Conservation (phyloP, 2,113 vertebrate genomes). For the Tetraodon nigroviridis region DNA sequence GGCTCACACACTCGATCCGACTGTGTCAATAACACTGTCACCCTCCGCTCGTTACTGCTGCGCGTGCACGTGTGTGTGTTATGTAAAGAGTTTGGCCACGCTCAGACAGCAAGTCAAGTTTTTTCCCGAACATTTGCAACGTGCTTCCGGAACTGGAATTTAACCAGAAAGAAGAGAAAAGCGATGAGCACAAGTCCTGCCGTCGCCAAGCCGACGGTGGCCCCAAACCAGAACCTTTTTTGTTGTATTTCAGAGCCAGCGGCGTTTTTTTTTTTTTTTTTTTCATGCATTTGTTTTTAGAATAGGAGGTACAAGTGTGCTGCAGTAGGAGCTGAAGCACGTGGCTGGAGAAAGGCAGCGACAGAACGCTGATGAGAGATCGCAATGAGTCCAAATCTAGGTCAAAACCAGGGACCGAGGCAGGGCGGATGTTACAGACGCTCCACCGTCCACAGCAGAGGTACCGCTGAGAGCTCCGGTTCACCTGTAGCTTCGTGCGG, state of each 20-base stretch:
- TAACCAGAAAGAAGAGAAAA: slow-evolving; percentile 19
- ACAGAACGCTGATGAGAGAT: slow-evolving; percentile 13
- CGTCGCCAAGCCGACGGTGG: slow-evolving; percentile 49
- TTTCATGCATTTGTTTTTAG: slow-evolving; percentile 18
- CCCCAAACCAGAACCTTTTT: slow-evolving; percentile 37
- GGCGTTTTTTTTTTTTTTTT: slow-evolving; percentile 19
- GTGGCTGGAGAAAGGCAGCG: slow-evolving; percentile 5
- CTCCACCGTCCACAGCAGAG: slow-evolving; percentile 47
- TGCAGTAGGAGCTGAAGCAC: slow-evolving; percentile 2
- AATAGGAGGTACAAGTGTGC: not conserved
- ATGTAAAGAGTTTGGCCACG: slow-evolving; percentile 21
- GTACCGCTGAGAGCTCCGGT: slow-evolving; percentile 42
- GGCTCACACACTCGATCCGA: too few relatives aligned
- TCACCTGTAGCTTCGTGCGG: slow-evolving; percentile 23
- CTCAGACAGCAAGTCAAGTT: not conserved
- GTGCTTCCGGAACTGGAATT: slow-evolving; percentile 30
- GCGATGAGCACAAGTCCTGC: slow-evolving; percentile 24
- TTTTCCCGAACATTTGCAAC: slow-evolving; percentile 6
- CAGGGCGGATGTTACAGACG: slow-evolving; percentile 28
- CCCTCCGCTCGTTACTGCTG: not conserved
- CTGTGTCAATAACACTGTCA: not conserved
- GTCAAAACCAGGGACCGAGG: slow-evolving; percentile 39
- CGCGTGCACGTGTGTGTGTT: not conserved
- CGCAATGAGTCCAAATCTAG: slow-evolving; percentile 26
- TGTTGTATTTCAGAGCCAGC: slow-evolving; percentile 33